Evolutionary conservation across 2,113 vertebrate genomes (phyloP), one percentile per base, ranked within the genome.

Genomic region (Sardina pilchardus): DNA sequence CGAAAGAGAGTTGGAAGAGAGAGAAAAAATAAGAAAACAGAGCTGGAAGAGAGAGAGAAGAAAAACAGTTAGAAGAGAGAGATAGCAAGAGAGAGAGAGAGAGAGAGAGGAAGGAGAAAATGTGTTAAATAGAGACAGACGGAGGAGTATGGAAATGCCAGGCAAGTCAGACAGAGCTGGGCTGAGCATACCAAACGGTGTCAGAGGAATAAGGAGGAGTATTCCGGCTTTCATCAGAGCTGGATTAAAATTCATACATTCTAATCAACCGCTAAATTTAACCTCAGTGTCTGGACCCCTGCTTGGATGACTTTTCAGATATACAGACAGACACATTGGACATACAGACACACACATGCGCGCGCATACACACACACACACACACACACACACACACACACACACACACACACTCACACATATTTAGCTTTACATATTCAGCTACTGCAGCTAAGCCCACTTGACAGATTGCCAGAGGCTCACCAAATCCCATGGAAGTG

Each of bases 211-310:
- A 71, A 67, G 21, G 24, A 67, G 67, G 26, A 71, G 67, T 75
- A 75, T 36, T n/a, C 85, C 53, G 63, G 87, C 84, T 82, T 87
- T 86, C 83, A 67, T 87, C 82, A 86, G 82, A 81, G 44, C 48
- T 30, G 53, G 88, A 89, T 91, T 88, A 88, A 89, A 91, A 91
- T 87, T 84, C 83, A 88, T 88, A 87, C 84, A 86, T 83, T 63
- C 81, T 89, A 89, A 89, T 87, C 87, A 89, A 75, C 42, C 48
- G 48, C 85, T 88, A 91, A 86, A 89, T 89, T 86, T 89, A 91
- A 87, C 87, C 87, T 80, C 82, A 81, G 83, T 85, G 87, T n/a
- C 75, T 44, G 45, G 67, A 63, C 81, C 85, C 71, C 83, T 83
- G 67, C 67, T 34, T 36, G 67, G 30, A 30, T 36, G 67, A 75